Evolutionary conservation across 2,797 vertebrate genomes (phyloP), one percentile per base, ranked within the genome.

Genomic region (Spinus pinus): DNA sequence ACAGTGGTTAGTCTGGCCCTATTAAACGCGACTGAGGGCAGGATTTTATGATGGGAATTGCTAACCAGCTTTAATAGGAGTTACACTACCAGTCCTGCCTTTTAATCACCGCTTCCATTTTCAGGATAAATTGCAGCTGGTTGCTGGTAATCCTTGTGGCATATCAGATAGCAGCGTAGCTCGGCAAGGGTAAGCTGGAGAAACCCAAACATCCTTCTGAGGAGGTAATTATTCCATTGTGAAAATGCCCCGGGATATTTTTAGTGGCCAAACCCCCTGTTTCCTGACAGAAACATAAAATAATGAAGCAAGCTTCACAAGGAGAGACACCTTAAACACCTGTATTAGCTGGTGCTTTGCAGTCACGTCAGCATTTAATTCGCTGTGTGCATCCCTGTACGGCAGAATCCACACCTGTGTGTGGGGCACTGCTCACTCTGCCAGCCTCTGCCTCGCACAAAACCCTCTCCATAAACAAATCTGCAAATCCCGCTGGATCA

Each of bases 61-160:
- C 85, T 86, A 65, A 81, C 89, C 87, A 85, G 71, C 64, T 81
- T 90, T 62, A 77, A 74, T 56, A 60, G 53, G 47, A 94, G 72
- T 83, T 82, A 50, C 33, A 42, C 50, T 64, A 35, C 53, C 65
- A 74, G 37, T 56, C 54, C 85, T 81, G 78, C 62, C 71, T 88
- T 81, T 72, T 81, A 79, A 93, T 81, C 88, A 88, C 54, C 3
- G 21, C 71, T 90, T 88, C 78, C 71, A 90, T 88, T 86, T 92
- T 88, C 54, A 49, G 88, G 51, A 39, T 77, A 69, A 93, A 85
- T 93, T 71, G 58, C 91, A 71, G 81, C 70, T 89, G 6, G 12
- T 71, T 81, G 91, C 87, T 91, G 81, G 91, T 94, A 86, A 86
- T 94, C 94, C 91, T 96, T 58, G 87, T 89, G 93, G 87, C 56